Evolutionary conservation across 1,140 invertebrate species (phyloP), one percentile per base, ranked within the genome.

Genomic region (Thaumetopoea pityocampa): DNA sequence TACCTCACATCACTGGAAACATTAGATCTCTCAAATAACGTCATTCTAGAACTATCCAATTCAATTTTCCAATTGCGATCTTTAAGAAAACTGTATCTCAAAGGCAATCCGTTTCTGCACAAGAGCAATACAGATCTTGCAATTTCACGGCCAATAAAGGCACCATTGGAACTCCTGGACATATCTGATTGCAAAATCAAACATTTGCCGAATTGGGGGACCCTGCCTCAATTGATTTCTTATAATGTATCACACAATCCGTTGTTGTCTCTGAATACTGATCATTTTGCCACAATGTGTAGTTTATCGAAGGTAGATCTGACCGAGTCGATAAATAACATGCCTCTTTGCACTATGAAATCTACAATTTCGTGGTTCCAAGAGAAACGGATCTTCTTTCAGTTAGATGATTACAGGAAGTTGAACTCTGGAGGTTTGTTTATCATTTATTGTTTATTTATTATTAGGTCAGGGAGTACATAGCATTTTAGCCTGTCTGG

Each of bases 21-120:
- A 32, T 60, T 89, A 18, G 88, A 89, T 72, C 79, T 89, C 15
- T 87, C 88, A 4, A 86, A 84, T 51, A 89, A 89, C 67, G 87
- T 85, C 3, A 78, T 89, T n/a, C 60, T 77, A 8, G 84, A 85
- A 36, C 67, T 90, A 28, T 86, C 89, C 14, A 56, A 84, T 23
- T 69, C 83, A 12, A 69, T 90, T 33, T 88, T 90, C 18, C 80
- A 88, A 38, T 40, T 90, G 48, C 87, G 88, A 0, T 80, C 81
- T 1, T 59, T 90, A 45, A 78, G 87, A 51, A 88, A 88, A 55
- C 53, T 90, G 5, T 89, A 89, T 48, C 68, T 89, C 5, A 85
- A 81, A 35, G 85, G 87, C 27, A 90, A 90, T 62, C 77, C 82
- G 4, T 52, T 88, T 15, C 50, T 73, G n/a, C 69, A 86, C 10